Conservation (phyloP, 2,888 invertebrate genomes). For the Yponomeuta cagnagella region DNA sequence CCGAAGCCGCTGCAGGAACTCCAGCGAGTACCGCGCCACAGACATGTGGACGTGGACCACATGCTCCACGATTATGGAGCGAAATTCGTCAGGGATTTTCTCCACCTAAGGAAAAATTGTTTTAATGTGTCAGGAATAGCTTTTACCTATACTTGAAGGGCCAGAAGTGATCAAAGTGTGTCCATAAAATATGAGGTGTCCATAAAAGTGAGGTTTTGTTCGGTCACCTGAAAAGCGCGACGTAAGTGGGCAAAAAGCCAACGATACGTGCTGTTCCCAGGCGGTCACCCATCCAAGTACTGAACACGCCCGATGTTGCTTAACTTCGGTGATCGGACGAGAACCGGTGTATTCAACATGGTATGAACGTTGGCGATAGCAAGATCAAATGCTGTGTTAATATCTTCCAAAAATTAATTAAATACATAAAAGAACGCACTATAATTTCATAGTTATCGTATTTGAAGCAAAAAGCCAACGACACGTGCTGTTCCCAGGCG, state of each 20-base stretch:
- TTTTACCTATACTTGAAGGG: neutral
- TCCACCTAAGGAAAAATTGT: constrained; percentile 61
- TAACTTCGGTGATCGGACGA: constrained; percentile 33
- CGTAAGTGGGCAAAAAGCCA: too few species aligned
- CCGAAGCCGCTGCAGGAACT: constrained; percentile 83
- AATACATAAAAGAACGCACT: too few species aligned
- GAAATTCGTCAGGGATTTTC: constrained; percentile 80
- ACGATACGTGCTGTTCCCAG: constrained; percentile 25
- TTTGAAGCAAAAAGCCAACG: constrained; percentile 16
- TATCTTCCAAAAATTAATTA: too few species aligned
- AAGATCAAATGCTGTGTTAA: too few species aligned
- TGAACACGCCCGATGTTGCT: constrained; percentile 31
- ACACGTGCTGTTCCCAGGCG: constrained; percentile 19
- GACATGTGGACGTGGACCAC: constrained; percentile 90
- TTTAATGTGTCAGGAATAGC: neutral
- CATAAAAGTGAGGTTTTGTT: too few species aligned
- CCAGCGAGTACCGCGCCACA: constrained; percentile 81
- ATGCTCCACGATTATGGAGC: constrained; percentile 85
- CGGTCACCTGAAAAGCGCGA: neutral
- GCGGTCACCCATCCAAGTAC: constrained; percentile 32
- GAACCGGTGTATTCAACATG: constrained; percentile 26
- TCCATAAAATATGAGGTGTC: too few species aligned
- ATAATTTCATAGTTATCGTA: too few species aligned
- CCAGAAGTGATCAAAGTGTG: too few species aligned
- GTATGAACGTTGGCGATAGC: neutral